Evolutionary conservation across 2,113 vertebrate genomes (phyloP).

Genomic region (Bombycilla garrulus): DNA sequence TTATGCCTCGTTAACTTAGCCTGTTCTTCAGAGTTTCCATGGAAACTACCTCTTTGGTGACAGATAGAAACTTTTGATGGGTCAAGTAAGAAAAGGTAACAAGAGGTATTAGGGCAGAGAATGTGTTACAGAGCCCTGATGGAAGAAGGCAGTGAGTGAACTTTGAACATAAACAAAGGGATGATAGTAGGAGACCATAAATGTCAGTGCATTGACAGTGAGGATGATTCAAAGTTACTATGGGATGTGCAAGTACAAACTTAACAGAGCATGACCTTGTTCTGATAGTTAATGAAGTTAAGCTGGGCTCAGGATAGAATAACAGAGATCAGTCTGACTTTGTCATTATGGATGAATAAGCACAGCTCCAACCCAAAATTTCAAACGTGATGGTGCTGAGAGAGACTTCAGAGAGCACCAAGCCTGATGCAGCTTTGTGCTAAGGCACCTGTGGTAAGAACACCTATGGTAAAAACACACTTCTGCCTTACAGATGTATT

Average conservation of each 20-base stretch:
- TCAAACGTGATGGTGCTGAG: neutral
- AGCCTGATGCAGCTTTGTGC: neutral
- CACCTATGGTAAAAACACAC: neutral
- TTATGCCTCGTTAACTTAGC: conserved; percentile 31
- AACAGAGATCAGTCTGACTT: conserved; percentile 30
- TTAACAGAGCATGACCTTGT: conserved; percentile 13
- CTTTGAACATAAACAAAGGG: conserved; percentile 31
- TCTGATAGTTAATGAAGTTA: conserved; percentile 48
- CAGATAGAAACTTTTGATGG: conserved; percentile 16
- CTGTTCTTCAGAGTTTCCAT: conserved; percentile 40
- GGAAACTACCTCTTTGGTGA: conserved; percentile 34
- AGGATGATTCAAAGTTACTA: conserved; percentile 31
- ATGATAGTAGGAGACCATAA: neutral
- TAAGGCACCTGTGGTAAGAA: neutral
- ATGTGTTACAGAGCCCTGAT: neutral
- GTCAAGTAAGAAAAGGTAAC: neutral
- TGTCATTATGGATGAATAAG: conserved; percentile 22
- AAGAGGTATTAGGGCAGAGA: neutral
- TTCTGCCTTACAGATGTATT: neutral
- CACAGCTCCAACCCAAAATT: neutral
- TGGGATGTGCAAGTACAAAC: conserved; percentile 25
- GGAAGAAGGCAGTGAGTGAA: conserved; percentile 15
- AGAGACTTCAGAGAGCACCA: neutral
- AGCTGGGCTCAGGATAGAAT: neutral
- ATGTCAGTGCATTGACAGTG: conserved; percentile 5